phyloP scores from a whole-genome alignment of 1,140 invertebrate species.

The Dolichoris vasculosae region DNA sequence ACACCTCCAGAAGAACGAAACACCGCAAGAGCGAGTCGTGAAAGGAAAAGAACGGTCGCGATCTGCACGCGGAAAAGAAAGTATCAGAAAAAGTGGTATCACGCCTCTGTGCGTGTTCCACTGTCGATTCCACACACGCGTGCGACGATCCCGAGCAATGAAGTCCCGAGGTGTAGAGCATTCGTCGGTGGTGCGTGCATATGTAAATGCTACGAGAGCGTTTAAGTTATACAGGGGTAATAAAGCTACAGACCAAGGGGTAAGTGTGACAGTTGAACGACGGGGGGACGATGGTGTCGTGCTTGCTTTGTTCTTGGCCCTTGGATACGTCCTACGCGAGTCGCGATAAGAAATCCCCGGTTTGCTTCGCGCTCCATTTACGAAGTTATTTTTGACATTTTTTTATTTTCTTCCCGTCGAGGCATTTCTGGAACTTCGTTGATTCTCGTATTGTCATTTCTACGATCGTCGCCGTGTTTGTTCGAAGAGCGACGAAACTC shows the following conservation, averaged over 20 bases:
- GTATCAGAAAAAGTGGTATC: no score
- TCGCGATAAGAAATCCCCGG: neutral
- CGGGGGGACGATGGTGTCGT: neutral
- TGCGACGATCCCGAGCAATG: no score
- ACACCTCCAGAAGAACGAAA: neutral
- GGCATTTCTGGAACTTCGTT: no score
- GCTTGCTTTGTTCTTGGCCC: neutral
- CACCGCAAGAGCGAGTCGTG: neutral
- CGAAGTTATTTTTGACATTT: neutral
- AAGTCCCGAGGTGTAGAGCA: no score
- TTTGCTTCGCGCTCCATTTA: neutral
- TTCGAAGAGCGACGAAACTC: neutral
- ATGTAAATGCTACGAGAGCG: neutral
- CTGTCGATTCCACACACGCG: no score
- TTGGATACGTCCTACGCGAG: neutral
- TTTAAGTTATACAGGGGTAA: neutral
- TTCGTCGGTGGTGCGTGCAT: no score
- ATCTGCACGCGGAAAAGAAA: no score
- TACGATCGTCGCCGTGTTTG: neutral
- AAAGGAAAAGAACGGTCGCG: no score
- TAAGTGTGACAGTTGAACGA: neutral
- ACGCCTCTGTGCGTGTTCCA: no score
- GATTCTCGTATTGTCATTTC: neutral
- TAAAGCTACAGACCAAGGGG: neutral
- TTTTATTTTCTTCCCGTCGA: neutral